phyloP scores from a whole-genome alignment of 2,797 vertebrate genomes.

The Mormyrus hasselquistii region DNA sequence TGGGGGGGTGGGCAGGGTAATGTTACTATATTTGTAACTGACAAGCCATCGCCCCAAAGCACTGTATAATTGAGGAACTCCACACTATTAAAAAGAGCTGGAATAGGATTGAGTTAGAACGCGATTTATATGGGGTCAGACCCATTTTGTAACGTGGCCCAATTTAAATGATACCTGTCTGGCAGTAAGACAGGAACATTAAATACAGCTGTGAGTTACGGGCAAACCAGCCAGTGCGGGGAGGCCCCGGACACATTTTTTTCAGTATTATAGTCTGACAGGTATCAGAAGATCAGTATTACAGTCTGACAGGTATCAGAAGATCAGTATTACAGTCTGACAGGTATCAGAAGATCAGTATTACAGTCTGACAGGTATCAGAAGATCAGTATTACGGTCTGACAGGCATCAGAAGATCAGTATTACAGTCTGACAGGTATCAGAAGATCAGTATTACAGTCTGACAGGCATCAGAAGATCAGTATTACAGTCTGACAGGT shows the following conservation, averaged over 20 bases:
- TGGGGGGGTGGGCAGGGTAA: background rate
- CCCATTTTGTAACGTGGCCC: background rate
- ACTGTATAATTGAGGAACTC: background rate
- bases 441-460: too few species aligned
- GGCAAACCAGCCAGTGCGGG: background rate
- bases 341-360: too few species aligned
- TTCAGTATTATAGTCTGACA: background rate
- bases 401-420: too few species aligned
- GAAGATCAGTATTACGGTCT: too few species aligned
- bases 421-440: too few species aligned
- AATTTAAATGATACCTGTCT: slow-evolving; percentile 16
- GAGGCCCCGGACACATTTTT: background rate
- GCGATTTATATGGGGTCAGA: background rate
- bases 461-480: too few species aligned
- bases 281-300: background rate
- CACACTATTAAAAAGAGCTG: background rate
- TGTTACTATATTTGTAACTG: background rate
- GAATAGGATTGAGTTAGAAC: background rate
- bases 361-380: too few species aligned
- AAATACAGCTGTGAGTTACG: background rate
- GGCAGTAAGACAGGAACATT: background rate
- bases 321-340: too few species aligned
- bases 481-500: too few species aligned
- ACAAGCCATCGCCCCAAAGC: background rate
- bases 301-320: too few species aligned